Conservation (phyloP, 2,888 invertebrate genomes). For the Spodoptera exigua region DNA sequence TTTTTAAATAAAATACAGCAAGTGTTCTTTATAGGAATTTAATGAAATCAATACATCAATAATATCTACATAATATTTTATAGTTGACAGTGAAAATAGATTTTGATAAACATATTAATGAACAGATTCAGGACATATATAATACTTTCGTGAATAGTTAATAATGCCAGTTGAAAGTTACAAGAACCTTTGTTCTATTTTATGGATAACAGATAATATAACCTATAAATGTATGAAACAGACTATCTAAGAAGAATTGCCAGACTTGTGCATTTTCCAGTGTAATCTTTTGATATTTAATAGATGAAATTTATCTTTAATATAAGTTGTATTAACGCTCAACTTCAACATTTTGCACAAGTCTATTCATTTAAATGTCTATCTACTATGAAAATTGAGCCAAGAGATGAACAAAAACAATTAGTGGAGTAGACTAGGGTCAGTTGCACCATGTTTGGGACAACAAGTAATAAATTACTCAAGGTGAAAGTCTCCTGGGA, state of each 20-base stretch:
- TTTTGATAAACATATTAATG: slow-evolving; percentile 13
- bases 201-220: slow-evolving; percentile 1
- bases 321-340: too few relatives aligned
- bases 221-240: neutral
- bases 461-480: slow-evolving; percentile 27
- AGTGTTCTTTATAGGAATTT: slow-evolving; percentile 12
- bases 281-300: too few relatives aligned
- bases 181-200: too few relatives aligned
- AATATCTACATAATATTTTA: slow-evolving; percentile 17
- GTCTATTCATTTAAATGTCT: neutral
- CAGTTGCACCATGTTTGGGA: slow-evolving; percentile 12
- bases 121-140: slow-evolving; percentile 15
- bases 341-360: neutral
- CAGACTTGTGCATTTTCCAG: slow-evolving; percentile 6
- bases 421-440: slow-evolving; percentile 14
- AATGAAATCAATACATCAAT: slow-evolving; percentile 38
- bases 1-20: too few relatives aligned
- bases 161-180: too few relatives aligned
- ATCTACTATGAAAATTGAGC: slow-evolving; percentile 4
- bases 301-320: too few relatives aligned
- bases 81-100: slow-evolving; percentile 32
- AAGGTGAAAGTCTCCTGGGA: slow-evolving; percentile 12
- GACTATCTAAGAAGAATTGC: neutral
- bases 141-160: neutral
- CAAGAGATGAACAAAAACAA: slow-evolving; percentile 5